These are phyloP conservation scores for Globia sparganii DNA, from an alignment of 2,888 invertebrate species.

Conservation along the genomic window DNA sequence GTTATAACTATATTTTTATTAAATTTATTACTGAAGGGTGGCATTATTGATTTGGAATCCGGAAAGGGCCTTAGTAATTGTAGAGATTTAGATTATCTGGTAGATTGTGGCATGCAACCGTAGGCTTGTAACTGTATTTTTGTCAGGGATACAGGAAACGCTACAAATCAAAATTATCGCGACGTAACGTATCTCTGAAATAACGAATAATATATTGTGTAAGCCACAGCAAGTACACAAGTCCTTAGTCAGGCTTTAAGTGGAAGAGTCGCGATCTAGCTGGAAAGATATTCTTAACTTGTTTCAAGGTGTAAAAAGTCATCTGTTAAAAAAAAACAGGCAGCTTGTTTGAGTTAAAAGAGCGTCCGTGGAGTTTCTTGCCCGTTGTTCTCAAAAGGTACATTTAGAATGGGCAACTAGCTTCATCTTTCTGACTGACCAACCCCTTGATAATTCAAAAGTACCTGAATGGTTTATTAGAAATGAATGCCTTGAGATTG, in stretches of 20 bases:
- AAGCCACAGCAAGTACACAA: background rate
- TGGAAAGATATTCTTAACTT: slow-evolving; percentile 2
- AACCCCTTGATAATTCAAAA: background rate
- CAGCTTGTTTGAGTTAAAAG: background rate
- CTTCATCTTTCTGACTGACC: background rate
- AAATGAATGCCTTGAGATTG: background rate
- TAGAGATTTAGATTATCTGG: slow-evolving; percentile 35
- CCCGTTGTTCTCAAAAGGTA: background rate
- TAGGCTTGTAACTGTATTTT: slow-evolving; percentile 36
- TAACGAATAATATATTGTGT: slow-evolving; percentile 24
- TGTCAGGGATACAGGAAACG: slow-evolving; percentile 16
- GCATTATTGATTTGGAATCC: slow-evolving; percentile 54
- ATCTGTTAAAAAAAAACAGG: background rate
- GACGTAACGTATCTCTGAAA: slow-evolving; percentile 41
- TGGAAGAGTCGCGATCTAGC: background rate
- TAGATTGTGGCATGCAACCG: slow-evolving; percentile 28
- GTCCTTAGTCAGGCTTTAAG: background rate
- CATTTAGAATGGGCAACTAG: background rate
- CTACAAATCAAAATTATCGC: slow-evolving; percentile 44
- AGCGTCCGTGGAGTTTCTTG: background rate
- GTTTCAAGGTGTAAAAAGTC: background rate
- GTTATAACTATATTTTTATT: slow-evolving; percentile 60
- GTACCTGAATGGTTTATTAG: background rate
- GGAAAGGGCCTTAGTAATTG: slow-evolving; percentile 51
- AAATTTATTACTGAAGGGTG: slow-evolving; percentile 64